Evolutionary conservation across 2,888 invertebrate species (phyloP), one percentile per base, ranked within the genome.

Genomic region (Fissipunctia ypsillon): DNA sequence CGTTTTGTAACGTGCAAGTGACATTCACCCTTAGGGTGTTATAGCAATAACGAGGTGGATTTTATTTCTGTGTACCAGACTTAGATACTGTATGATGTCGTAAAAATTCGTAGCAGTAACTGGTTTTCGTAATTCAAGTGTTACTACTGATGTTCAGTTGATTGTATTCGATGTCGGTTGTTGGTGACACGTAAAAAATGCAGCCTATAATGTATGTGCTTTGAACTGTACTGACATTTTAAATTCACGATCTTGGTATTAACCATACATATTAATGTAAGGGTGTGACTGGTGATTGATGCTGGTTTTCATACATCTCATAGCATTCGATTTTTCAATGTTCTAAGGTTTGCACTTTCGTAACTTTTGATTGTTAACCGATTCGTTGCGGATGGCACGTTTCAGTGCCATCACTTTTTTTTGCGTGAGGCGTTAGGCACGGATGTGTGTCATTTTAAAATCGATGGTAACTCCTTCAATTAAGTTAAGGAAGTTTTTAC

Each of bases 181-280:
- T 54, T 52, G 9, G 43, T 71, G 35, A 28, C 50, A 28, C 12
- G 25, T 16, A 25, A 60, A 54, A 43, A 54, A 19, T 3, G 25
- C n/a, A 31, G 25, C 38, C 38, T 38, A 9, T 9, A 25, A 28
- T 54, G 19, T 45, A 16, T 10, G 38, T 63, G 52, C 14, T 38
- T 64, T 19, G 54, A 56, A n/a, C 25, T 73, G 28, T 67, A 45
- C 2, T 76, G n/a, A n/a, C 38, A 25, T 25, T n/a, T n/a, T 7
- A 52, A 57, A 45, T 59, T 70, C 0, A 41, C 6, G 3, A 31
- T 14, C 5, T 63, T 76, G 12, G 16, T 74, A n/a, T n/a, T 43
- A 48, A 41, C 16, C n/a, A n/a, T n/a, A n/a, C n/a, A n/a, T n/a
- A n/a, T n/a, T n/a, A n/a, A 56, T n/a, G 14, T 45, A 41, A 41